Evolutionary conservation across 2,888 invertebrate species (phyloP).

Genomic region (Ormyrus nitidulus): DNA sequence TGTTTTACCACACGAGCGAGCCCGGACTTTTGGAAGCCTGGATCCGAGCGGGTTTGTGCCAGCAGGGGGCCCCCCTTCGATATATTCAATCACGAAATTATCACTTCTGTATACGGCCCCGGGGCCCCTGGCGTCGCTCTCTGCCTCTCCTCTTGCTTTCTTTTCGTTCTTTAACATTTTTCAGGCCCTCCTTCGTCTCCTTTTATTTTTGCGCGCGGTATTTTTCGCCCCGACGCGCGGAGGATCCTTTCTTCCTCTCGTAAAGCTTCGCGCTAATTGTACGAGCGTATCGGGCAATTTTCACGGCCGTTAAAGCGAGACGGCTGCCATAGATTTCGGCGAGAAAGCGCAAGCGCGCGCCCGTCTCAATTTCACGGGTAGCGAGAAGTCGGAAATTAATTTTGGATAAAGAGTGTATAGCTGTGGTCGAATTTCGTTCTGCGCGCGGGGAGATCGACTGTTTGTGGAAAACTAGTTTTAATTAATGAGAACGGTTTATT

Average conservation of each 20-base stretch:
- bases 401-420: not conserved
- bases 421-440: not conserved
- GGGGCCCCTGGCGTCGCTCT: not conserved
- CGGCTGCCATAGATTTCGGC: not conserved
- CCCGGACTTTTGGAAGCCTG: slow-evolving; percentile 16
- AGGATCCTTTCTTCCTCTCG: slow-evolving; percentile 13
- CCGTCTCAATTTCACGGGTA: slow-evolving; percentile 30
- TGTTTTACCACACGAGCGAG: slow-evolving; percentile 65
- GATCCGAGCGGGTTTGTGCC: slow-evolving; percentile 68
- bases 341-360: not conserved
- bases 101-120: slow-evolving; percentile 71
- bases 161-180: not conserved
- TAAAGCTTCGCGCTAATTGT: slow-evolving; percentile 45
- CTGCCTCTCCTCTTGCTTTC: not conserved
- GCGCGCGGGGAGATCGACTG: too few species aligned
- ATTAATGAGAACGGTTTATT: too few species aligned
- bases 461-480: too few species aligned
- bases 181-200: not conserved
- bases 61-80: slow-evolving; percentile 72
- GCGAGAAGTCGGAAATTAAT: slow-evolving; percentile 5
- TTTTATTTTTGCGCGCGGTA: not conserved
- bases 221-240: not conserved
- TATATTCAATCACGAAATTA: slow-evolving; percentile 75
- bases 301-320: slow-evolving; percentile 20
- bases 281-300: slow-evolving; percentile 39